Evolutionary conservation across 2,113 vertebrate species (phyloP), one percentile per base, ranked within the genome.

Genomic region (Laticauda colubrina): DNA sequence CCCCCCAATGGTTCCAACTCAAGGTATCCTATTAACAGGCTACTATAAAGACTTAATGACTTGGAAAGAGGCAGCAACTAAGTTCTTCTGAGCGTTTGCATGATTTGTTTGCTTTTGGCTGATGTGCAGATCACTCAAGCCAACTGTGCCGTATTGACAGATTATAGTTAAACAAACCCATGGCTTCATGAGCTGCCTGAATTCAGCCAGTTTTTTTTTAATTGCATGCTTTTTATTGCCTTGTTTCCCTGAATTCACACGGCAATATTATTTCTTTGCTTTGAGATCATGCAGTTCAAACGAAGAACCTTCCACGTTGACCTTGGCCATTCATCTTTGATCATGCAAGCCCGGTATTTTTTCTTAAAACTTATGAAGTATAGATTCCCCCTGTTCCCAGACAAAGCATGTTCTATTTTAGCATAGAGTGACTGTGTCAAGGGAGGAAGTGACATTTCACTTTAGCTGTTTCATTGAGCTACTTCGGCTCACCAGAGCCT

Each of bases 391-490:
- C 1, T n/a, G 10, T 93, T 2, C 6, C 94, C 94, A 94, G 87
- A 59, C 0, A 0, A 85, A 20, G 91, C 26, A 0, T 2, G 1
- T 34, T 89, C 87, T 93, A 92, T 93, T 93, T 69, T 91, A 94
- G 55, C 90, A 93, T 9, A 89, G 94, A 93, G 93, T 91, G 92
- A 92, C 21, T 10, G 86, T 95, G 92, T 93, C 92, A 94, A 0
- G 0, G 89, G 95, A 94, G 45, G 94, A 94, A 94, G 89, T 90
- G 91, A 94, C 93, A 93, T 94, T 94, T 94, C 75, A 89, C 94
- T 95, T 92, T 93, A 94, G 94, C 91, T 94, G 92, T 90, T 91
- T 95, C 92, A 91, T 87, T 92, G 93, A 96, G 91, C 92, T 94
- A 91, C 75, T 93, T 92, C 89, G 34, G 91, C 91, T 90, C 43